Conservation (phyloP, 2,113 vertebrate genomes). For the Tragelaphus scriptus region DNA sequence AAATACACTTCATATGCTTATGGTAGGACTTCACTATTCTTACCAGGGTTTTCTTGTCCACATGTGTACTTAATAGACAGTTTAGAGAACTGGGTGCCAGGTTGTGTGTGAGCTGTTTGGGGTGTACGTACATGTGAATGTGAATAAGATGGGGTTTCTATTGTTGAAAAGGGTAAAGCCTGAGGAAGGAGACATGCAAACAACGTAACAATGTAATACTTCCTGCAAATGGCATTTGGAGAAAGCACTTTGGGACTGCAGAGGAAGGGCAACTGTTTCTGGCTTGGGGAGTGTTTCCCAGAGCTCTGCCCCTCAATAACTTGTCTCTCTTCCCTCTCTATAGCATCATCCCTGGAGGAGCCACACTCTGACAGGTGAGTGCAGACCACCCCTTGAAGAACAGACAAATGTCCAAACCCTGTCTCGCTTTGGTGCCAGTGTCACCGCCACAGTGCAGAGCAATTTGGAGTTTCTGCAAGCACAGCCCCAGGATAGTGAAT, state of each 20-base stretch:
- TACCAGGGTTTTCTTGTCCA: fast-evolving
- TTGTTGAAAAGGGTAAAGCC: background rate
- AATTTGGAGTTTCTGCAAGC: background rate
- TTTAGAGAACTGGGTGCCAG: background rate
- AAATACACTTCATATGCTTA: fast-evolving
- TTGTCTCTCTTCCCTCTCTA: background rate
- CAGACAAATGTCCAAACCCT: background rate
- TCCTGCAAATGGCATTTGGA: background rate
- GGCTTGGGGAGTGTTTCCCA: background rate
- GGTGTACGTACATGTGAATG: background rate
- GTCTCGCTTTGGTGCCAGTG: background rate
- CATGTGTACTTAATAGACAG: background rate
- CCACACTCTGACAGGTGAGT: constrained; percentile 73
- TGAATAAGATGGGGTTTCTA: background rate
- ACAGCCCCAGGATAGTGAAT: background rate
- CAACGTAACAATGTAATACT: background rate
- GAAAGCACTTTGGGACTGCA: background rate
- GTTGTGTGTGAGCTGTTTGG: background rate
- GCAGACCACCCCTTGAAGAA: background rate
- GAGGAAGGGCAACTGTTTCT: background rate
- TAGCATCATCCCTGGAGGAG: constrained; percentile 70
- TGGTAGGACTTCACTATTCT: background rate
- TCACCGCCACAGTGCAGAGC: background rate
- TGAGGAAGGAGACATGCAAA: background rate
- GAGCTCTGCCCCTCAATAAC: background rate